Evolutionary conservation across 2,888 invertebrate genomes (phyloP).

Genomic region (Melipona bicolor): DNA sequence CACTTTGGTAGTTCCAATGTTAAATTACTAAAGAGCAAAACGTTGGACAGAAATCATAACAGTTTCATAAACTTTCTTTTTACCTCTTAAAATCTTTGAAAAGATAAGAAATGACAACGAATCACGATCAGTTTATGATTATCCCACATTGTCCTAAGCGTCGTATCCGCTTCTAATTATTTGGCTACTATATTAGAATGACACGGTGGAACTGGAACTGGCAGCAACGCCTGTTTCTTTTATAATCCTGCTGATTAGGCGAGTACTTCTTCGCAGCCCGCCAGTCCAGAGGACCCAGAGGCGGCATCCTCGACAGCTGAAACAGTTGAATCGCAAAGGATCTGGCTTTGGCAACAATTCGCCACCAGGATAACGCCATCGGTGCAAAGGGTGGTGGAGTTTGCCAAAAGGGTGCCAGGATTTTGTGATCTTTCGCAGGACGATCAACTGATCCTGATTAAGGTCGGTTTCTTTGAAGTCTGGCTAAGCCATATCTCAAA

Average conservation of each 20-base stretch:
- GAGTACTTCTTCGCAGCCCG: slow-evolving; percentile 77
- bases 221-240: slow-evolving; percentile 62
- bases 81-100: background rate
- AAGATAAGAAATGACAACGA: too few species aligned
- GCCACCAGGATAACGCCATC: slow-evolving; percentile 94
- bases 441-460: slow-evolving; percentile 98
- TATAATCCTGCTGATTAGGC: slow-evolving; percentile 65
- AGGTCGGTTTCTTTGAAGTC: slow-evolving; percentile 98
- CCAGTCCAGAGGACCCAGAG: slow-evolving; percentile 84
- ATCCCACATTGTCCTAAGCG: background rate
- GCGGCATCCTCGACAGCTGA: slow-evolving; percentile 87
- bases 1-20: too few species aligned
- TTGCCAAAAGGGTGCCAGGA: slow-evolving; percentile 97
- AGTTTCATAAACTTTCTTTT: background rate
- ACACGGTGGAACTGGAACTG: slow-evolving; percentile 40
- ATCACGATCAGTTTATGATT: too few species aligned
- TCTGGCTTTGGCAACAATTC: slow-evolving; percentile 95
- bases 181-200: slow-evolving; percentile 4
- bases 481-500: slow-evolving; percentile 95
- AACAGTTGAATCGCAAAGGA: slow-evolving; percentile 90
- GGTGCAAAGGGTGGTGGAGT: slow-evolving; percentile 97
- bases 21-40: too few species aligned
- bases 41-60: too few species aligned
- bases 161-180: slow-evolving; percentile 13
- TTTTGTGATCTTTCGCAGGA: slow-evolving; percentile 96